phyloP scores from a whole-genome alignment of 1,140 invertebrate genomes.

The Drosophila mojavensis region DNA sequence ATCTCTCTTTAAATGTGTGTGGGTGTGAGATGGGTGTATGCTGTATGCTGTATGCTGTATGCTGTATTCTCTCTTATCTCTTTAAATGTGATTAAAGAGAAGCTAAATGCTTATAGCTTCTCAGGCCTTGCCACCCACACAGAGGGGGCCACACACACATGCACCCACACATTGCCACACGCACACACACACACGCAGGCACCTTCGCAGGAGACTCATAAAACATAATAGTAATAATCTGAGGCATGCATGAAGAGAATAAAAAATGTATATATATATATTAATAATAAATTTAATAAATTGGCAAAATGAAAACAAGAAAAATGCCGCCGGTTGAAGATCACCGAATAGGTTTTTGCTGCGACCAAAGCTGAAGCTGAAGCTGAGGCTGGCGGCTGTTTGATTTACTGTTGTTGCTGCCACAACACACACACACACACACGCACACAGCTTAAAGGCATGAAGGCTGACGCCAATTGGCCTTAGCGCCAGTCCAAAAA shows the following conservation, averaged over 20 bases:
- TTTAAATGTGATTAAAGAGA: no score
- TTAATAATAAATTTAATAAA: slow-evolving; percentile 65
- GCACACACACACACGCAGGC: slow-evolving; percentile 6
- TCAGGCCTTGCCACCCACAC: slow-evolving; percentile 22
- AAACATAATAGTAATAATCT: slow-evolving; percentile 54
- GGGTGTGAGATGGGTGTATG: no score
- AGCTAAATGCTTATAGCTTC: no score
- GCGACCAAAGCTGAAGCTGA: not conserved
- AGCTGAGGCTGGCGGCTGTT: slow-evolving; percentile 52
- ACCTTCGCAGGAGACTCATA: slow-evolving; percentile 53
- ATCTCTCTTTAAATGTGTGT: no score
- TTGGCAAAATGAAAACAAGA: slow-evolving; percentile 56
- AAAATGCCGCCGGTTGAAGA: slow-evolving; percentile 68
- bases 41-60: no score
- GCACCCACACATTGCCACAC: no score
- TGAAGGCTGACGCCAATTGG: slow-evolving; percentile 79
- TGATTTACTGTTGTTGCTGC: slow-evolving; percentile 62
- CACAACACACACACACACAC: slow-evolving; percentile 28
- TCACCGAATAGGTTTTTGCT: slow-evolving; percentile 69
- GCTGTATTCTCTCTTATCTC: no score
- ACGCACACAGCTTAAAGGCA: slow-evolving; percentile 42
- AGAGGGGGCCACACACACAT: not conserved
- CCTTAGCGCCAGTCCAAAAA: slow-evolving; percentile 69
- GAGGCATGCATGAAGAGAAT: slow-evolving; percentile 3
- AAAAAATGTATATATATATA: slow-evolving; percentile 1